Evolutionary conservation across 1,140 invertebrate species (phyloP).

Genomic region (Trachelipus rathkii): DNA sequence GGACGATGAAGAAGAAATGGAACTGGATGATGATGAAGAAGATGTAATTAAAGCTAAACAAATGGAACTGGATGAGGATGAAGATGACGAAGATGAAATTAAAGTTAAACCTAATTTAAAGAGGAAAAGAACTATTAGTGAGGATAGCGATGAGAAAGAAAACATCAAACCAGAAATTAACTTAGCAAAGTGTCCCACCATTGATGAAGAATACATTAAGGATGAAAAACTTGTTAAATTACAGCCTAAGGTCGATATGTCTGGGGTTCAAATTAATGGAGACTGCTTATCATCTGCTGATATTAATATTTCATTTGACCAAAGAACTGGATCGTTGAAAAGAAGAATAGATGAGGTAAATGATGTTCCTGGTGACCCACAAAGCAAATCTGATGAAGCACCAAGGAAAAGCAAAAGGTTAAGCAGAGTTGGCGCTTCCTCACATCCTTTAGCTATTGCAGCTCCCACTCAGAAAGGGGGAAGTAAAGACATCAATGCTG

Average conservation of each 20-base stretch:
- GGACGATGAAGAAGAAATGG: not conserved
- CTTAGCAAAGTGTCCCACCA: not conserved
- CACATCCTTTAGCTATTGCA: conserved; percentile 27
- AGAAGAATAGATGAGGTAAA: conserved; percentile 26
- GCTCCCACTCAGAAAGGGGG: conserved; percentile 1
- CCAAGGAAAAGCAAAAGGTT: conserved; percentile 39
- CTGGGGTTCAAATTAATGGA: not conserved
- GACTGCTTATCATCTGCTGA: not conserved
- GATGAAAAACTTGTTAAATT: conserved; percentile 13
- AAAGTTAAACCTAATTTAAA: not conserved
- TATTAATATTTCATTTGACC: not conserved
- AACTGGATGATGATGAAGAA: not conserved
- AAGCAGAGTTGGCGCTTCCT: conserved; percentile 26
- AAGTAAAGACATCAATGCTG: not conserved
- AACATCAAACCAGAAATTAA: not conserved
- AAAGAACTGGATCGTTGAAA: not conserved
- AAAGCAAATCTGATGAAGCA: conserved; percentile 31
- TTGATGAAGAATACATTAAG: not conserved
- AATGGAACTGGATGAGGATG: not conserved
- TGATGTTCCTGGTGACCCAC: conserved; percentile 31
- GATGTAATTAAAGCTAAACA: not conserved
- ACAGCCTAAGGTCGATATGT: not conserved
- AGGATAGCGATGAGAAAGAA: not conserved
- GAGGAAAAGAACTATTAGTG: conserved; percentile 10
- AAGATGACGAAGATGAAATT: conserved; percentile 2